Percentiles rank a stretch among this genome's conserved stretches.
Evolutionary conservation across 2,113 vertebrate species (phyloP).

Genomic region (Cheilinus undulatus): DNA sequence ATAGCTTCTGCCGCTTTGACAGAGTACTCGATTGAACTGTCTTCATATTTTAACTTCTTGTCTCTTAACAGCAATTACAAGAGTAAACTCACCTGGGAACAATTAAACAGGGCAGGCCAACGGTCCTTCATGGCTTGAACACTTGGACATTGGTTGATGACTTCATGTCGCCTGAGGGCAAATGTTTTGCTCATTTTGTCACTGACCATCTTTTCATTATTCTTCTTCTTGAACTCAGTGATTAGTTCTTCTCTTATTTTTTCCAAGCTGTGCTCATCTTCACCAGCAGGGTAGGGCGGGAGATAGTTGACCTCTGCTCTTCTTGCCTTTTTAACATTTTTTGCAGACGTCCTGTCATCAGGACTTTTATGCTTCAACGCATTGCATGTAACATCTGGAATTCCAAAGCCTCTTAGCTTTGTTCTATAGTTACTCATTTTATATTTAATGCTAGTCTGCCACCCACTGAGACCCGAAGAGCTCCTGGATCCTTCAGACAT

Average conservation of each 20-base stretch:
- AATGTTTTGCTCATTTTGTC: slow-evolving; percentile 5
- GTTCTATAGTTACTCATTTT: slow-evolving; percentile 7
- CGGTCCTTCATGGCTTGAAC: not conserved
- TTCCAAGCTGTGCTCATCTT: slow-evolving; percentile 3
- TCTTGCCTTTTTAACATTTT: slow-evolving; percentile 10
- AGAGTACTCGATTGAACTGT: too few species aligned
- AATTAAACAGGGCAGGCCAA: not conserved
- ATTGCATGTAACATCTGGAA: slow-evolving; percentile 4
- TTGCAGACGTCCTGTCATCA: not conserved
- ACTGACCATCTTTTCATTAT: not conserved
- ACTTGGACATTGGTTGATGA: slow-evolving; percentile 3
- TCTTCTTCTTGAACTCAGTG: not conserved
- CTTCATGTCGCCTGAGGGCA: not conserved
- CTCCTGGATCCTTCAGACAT: slow-evolving; percentile 2
- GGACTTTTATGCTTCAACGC: not conserved
- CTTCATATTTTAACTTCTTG: not conserved
- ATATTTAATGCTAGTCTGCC: slow-evolving; percentile 6
- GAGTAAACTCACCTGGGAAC: slow-evolving; percentile 1
- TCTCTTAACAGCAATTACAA: not conserved
- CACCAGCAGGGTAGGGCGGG: not conserved
- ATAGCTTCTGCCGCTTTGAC: too few species aligned
- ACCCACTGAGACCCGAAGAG: not conserved
- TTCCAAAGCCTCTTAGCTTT: not conserved
- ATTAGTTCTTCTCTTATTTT: not conserved
- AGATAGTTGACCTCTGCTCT: slow-evolving; percentile 1